Evolutionary conservation across 2,888 invertebrate genomes (phyloP).

Genomic region (Philereme transversata): DNA sequence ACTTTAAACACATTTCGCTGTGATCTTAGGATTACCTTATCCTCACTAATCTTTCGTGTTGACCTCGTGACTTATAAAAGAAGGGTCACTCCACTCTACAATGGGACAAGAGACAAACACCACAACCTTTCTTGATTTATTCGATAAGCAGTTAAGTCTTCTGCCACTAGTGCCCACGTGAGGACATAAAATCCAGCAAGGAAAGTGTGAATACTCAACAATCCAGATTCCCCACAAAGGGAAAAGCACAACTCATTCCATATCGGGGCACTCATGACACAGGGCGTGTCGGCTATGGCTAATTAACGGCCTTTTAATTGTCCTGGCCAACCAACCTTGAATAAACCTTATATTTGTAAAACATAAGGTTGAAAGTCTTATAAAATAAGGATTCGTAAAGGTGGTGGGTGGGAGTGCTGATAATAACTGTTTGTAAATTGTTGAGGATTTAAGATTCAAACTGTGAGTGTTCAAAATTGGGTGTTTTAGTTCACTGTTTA

Average conservation of each 20-base stretch:
- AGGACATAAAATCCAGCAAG: background rate
- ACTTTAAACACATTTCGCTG: too few relatives aligned
- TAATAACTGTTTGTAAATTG: constrained; percentile 34
- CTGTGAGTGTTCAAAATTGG: background rate
- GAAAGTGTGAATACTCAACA: background rate
- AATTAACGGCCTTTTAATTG: constrained; percentile 37
- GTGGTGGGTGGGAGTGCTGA: constrained; percentile 31
- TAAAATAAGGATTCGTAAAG: background rate
- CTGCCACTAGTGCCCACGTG: too few relatives aligned
- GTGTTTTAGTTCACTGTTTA: too few relatives aligned
- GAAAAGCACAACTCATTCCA: constrained; percentile 22
- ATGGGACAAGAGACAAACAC: background rate
- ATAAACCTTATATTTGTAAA: background rate
- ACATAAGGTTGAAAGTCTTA: constrained; percentile 16
- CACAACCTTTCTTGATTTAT: too few relatives aligned
- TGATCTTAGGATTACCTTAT: constrained; percentile 2
- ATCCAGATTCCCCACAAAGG: constrained; percentile 4
- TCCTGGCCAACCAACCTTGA: constrained; percentile 3
- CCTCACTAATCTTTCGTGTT: constrained; percentile 29
- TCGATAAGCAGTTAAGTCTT: too few relatives aligned
- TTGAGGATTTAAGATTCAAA: constrained; percentile 1
- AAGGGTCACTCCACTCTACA: constrained; percentile 12
- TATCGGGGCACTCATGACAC: constrained; percentile 32
- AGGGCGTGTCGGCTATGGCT: constrained; percentile 36
- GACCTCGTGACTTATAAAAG: constrained; percentile 29